Evolutionary conservation across 2,888 invertebrate genomes (phyloP), one percentile per base, ranked within the genome.

Genomic region (Hydriomena furcata): DNA sequence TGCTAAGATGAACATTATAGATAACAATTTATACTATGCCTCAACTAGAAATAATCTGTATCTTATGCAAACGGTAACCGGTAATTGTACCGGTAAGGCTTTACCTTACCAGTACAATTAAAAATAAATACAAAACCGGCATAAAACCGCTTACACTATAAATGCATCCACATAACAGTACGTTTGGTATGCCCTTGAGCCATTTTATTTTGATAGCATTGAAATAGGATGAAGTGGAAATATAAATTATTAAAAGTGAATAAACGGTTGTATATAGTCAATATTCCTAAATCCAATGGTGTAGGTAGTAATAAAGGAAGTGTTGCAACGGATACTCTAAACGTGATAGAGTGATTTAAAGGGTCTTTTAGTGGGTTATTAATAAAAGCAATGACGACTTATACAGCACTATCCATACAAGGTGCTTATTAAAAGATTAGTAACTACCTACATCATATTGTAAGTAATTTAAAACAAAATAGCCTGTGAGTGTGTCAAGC

Each of bases 331-430:
- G 12, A 23, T 31, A 42, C 42, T 37, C 30, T 36, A 23, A 30
- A 21, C 34, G 28, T 36, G 41, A 48, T 35, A 27, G 23, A 36
- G 40, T 35, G 41, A 41, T 41, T 41, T 48, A 41, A 48, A 47
- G 40, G 41, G 35, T 17, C 4, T 23, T 31, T 21, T 25, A 40
- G 32, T 31, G 23, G 32, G 11, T 43, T 5, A 34, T 25, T 25
- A 27, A 17, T n/a, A 17, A 7, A 7, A 7, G 7, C 34, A 8
- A 36, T 36, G 7, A 17, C 8, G 25, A 25, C 34, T 42, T 8
- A 32, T 17, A 36, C n/a, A 7, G 24, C 2, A 24, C n/a, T 36
- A 24, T 2, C 7, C 1, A 7, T 7, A 24, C 7, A 24, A 30
- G 21, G 21, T 4, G 17, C 23, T 36, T n/a, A 12, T 36, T 12